Percentiles rank a stretch among this genome's conserved stretches.
phyloP scores from a whole-genome alignment of 2,888 invertebrate species.

The Lasioglossum figueresi region DNA sequence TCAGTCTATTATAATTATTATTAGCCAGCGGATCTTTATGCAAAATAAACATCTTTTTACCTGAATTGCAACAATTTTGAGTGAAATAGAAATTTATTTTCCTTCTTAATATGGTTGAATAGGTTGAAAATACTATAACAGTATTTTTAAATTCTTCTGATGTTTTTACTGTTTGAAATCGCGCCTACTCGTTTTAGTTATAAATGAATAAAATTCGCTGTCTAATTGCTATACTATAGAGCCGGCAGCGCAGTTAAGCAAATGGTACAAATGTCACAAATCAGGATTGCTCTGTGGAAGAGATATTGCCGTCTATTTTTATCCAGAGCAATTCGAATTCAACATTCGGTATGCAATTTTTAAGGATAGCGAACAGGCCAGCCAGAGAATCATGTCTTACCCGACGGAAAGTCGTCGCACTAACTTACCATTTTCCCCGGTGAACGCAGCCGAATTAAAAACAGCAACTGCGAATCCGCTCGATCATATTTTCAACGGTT shows the following conservation, averaged over 20 bases:
- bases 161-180: no score
- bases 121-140: no score
- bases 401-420: constrained; percentile 45
- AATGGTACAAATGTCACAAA: neutral
- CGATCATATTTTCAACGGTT: constrained; percentile 67
- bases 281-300: neutral
- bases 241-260: neutral
- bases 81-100: no score
- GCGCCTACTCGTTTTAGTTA: no score
- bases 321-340: constrained; percentile 5
- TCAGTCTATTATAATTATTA: neutral
- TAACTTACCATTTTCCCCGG: constrained; percentile 54
- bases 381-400: constrained; percentile 44
- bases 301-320: neutral
- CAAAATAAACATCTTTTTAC: neutral
- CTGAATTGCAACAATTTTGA: no score
- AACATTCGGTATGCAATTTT: constrained; percentile 29
- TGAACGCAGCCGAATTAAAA: constrained; percentile 67
- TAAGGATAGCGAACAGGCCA: constrained; percentile 22
- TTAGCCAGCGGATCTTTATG: neutral
- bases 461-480: constrained; percentile 54
- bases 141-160: no score
- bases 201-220: no score
- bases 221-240: no score
- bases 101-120: no score